Base-by-base conservation (phyloP, 1,140 invertebrate species). In the Saccostrea echinata region DNA sequence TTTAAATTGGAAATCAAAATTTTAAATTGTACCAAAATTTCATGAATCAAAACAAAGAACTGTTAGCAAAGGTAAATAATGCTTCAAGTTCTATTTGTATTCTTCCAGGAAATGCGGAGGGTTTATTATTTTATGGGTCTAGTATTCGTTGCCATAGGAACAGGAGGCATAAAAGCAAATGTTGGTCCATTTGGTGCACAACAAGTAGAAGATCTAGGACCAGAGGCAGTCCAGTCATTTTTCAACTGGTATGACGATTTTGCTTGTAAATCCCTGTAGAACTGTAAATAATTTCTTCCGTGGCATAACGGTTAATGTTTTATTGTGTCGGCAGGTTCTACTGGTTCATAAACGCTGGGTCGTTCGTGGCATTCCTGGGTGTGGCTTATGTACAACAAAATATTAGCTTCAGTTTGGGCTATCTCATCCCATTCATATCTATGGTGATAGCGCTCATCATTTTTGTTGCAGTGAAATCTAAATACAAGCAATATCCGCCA, bases 311-410 rank as follows among this genome's bases (percentile, higher is more conserved):
- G 43, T 6, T 43, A 43, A 43, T 8, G 9, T 43, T 4, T 3
- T 43, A 8, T 43, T 43, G 43, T 43, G 18, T 80, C 30, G 71
- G 1, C 18, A 13, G 24, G 95, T 96, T 95, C 89, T 96, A 96
- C 90, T 96, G 95, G 95, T 96, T 95, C 87, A 94, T 96, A 81
- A 96, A 96, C 90, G 94, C 95, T 81, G 96, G 96, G 9, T 94
- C 95, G 8, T 86, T 96, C 24, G 91, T 96, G 82, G 95, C 95
- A n/a, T 95, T 96, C 89, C 93, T 94, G 9, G 94, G 92, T 24
- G 93, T 96, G 80, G 94, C 95, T 12, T 96, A 95, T 90, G 91
- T 96, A 16, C 95, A 96, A 88, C 95, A 96, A 90, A 89, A 94
- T 85, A 84, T 93, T 64, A 94, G 95, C 43, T 96, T 96, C 90